Evolutionary conservation across 2,797 vertebrate genomes (phyloP).

Genomic region (Melanotaenia maccullochi): DNA sequence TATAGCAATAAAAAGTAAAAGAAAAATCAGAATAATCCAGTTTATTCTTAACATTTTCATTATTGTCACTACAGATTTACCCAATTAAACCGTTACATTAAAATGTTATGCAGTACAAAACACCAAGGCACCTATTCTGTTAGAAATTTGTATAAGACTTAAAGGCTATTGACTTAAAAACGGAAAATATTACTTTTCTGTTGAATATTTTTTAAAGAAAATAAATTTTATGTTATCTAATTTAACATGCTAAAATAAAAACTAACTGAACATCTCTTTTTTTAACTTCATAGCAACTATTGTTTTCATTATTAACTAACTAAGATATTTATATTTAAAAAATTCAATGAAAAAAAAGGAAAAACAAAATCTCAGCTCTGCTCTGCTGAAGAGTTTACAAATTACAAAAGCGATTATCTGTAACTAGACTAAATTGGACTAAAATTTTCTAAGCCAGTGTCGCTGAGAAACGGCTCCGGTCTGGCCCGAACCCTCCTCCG

Average conservation of each 20-base stretch:
- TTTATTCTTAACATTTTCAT: not conserved
- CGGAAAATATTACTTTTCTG: not conserved
- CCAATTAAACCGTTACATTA: too few species aligned
- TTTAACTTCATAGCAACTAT: not conserved
- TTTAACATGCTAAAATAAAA: not conserved
- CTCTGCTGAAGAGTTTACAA: not conserved
- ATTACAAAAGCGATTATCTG: not conserved
- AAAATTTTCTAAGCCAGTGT: not conserved
- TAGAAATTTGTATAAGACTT: not conserved
- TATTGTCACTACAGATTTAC: not conserved
- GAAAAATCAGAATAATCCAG: not conserved
- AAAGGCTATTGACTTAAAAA: not conserved
- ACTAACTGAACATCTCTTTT: not conserved
- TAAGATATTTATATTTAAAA: not conserved
- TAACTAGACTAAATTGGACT: not conserved
- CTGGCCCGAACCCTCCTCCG: not conserved
- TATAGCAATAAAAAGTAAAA: not conserved
- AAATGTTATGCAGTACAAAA: not conserved
- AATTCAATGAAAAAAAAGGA: not conserved
- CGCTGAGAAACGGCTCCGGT: not conserved
- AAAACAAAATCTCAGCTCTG: not conserved
- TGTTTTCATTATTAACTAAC: not conserved
- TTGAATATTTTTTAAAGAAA: not conserved
- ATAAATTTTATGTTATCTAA: not conserved
- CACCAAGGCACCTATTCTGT: not conserved